Evolutionary conservation across 1,140 invertebrate species (phyloP), one percentile per base, ranked within the genome.

Genomic region (Tetramorium parvispinum): DNA sequence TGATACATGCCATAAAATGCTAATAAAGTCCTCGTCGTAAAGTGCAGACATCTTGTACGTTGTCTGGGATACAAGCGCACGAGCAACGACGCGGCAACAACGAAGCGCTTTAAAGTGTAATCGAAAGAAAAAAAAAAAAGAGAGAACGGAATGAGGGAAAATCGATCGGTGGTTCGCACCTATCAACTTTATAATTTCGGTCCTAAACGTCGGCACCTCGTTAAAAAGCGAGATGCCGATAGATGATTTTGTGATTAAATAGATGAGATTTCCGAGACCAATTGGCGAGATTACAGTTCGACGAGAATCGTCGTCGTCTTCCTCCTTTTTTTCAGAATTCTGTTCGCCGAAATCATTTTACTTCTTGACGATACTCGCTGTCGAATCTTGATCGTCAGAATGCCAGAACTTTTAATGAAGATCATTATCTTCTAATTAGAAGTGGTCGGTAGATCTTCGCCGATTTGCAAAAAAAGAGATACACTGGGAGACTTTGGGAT

Each of bases 11-110:
- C 79, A 85, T 91, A 92, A 92, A 92, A 93, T 93, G 89, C 86
- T 92, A 93, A 92, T 93, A 92, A 93, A 91, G 89, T 87, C 71
- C 88, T 88, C 85, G 91, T 86, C 78, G 79, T 87, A 88, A 92
- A 89, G 66, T 76, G 79, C 57, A 79, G 76, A 86, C 61, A 70
- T 63, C 76, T 90, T 82, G 76, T 73, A 87, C 53, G 37, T 75
- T 70, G 76, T 65, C 68, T 51, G 66, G 79, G 21, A 75, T 83
- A 75, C 57, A 83, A 83, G 71, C 59, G 65, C 61, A 61, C 63
- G 24, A 27, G 18, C 40, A 37, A 77, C 11, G 57, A 13, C 21
- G 68, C 40, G 53, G 10, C 13, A 18, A 24, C 40, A 49, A 37
- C n/a, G 57, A 70, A 59, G 40, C 24, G 55, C 16, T 63, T 43